Percentiles rank a stretch among this genome's conserved stretches.
Evolutionary conservation across 2,797 vertebrate genomes (phyloP).

Genomic region (Oryzias sinensis): DNA sequence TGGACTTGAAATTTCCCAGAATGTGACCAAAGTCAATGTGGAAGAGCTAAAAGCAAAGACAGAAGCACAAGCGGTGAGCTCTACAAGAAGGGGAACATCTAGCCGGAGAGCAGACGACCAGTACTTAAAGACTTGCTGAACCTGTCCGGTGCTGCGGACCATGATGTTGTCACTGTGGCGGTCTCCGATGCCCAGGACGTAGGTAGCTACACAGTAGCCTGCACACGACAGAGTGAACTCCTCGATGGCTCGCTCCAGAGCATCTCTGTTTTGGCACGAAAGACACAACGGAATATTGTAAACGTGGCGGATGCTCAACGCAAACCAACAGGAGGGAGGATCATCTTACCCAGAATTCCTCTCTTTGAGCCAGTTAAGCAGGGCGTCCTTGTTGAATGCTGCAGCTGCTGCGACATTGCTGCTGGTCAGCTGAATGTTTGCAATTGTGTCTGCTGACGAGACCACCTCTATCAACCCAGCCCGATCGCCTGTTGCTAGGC

Average conservation of each 20-base stretch:
- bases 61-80: slow-evolving; percentile 14
- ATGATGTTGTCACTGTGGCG: slow-evolving; percentile 99
- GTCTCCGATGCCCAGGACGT: slow-evolving; percentile 98
- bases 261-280: slow-evolving; percentile 77
- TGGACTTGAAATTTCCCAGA: slow-evolving; percentile 98
- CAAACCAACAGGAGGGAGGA: background rate
- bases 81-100: background rate
- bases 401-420: slow-evolving; percentile 96
- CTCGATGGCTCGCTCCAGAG: slow-evolving; percentile 95
- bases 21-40: slow-evolving; percentile 99
- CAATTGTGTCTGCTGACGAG: slow-evolving; percentile 93
- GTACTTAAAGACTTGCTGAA: slow-evolving; percentile 50
- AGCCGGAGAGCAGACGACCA: background rate
- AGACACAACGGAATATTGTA: background rate
- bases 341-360: slow-evolving; percentile 89
- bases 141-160: slow-evolving; percentile 98
- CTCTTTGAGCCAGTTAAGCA: slow-evolving; percentile 98
- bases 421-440: slow-evolving; percentile 97
- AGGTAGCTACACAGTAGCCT: slow-evolving; percentile 99
- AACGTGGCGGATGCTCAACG: background rate
- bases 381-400: slow-evolving; percentile 97
- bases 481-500: slow-evolving; percentile 95
- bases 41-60: slow-evolving; percentile 82
- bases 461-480: slow-evolving; percentile 97
- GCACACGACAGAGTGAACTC: slow-evolving; percentile 98